Conservation (phyloP, 2,888 invertebrate genomes). For the Patella pellucida region DNA sequence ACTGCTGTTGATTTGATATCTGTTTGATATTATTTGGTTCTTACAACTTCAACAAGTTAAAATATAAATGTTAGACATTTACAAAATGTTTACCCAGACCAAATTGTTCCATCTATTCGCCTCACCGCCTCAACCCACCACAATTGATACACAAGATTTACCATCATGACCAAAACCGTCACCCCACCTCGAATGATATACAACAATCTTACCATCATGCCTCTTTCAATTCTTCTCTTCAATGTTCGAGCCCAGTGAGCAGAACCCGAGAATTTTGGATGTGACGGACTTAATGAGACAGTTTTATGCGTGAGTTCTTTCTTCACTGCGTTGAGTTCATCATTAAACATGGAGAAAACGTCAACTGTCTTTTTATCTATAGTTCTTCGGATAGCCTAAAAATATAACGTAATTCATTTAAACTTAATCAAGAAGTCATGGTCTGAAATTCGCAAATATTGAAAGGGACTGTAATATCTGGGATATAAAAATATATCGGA, state of each 20-base stretch:
- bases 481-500: too few relatives aligned
- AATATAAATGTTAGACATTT: not conserved
- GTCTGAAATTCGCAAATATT: too few relatives aligned
- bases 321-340: conserved; percentile 82
- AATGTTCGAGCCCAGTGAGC: conserved; percentile 80
- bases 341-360: conserved; percentile 78
- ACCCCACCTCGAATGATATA: too few relatives aligned
- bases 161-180: too few relatives aligned
- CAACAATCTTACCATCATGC: conserved; percentile 63
- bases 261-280: conserved; percentile 82
- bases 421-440: too few relatives aligned
- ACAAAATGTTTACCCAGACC: not conserved
- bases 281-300: conserved; percentile 73
- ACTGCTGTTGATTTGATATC: too few relatives aligned
- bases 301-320: conserved; percentile 74
- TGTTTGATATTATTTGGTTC: too few relatives aligned
- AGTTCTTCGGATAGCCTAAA: conserved; percentile 69
- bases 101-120: not conserved
- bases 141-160: conserved; percentile 1
- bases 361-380: conserved; percentile 77
- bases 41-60: too few relatives aligned
- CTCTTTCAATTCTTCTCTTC: conserved; percentile 74
- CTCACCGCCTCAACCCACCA: conserved; percentile 12
- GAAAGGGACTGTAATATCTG: too few relatives aligned
- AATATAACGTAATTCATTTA: not conserved